phyloP scores from a whole-genome alignment of 1,140 invertebrate species.

The Meteorus sp. region DNA sequence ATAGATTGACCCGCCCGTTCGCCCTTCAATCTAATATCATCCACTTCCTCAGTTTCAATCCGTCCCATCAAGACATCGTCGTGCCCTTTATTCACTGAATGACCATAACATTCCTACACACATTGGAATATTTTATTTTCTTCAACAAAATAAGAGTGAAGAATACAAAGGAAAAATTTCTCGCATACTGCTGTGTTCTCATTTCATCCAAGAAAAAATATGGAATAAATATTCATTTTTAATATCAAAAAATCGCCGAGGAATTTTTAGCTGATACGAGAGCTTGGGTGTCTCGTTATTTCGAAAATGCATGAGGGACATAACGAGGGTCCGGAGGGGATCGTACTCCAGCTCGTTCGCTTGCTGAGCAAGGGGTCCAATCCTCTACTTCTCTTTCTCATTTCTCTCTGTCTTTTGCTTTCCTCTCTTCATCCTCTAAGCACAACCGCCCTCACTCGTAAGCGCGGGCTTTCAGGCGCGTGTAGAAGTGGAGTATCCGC shows the following conservation, averaged over 20 bases:
- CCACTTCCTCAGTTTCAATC: background rate
- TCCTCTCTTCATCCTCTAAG: constrained; percentile 2
- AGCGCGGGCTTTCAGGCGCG: constrained; percentile 15
- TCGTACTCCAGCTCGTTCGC: constrained; percentile 2
- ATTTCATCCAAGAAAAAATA: constrained; percentile 18
- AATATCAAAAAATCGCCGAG: no score
- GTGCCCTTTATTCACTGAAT: no score
- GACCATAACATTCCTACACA: no score
- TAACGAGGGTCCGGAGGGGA: constrained; percentile 9
- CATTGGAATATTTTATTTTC: no score
- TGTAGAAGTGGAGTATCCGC: constrained; percentile 11
- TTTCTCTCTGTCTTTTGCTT: no score
- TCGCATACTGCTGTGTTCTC: constrained; percentile 16
- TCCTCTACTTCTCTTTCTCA: no score
- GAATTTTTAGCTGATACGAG: constrained; percentile 17
- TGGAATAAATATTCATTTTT: no score
- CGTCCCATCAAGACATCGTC: no score
- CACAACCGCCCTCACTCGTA: background rate
- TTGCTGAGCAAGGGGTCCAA: constrained; percentile 32
- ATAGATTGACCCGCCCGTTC: constrained; percentile 38
- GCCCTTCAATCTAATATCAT: constrained; percentile 27
- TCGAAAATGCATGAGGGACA: constrained; percentile 12
- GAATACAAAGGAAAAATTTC: no score
- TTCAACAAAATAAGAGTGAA: no score
- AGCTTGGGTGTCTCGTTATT: constrained; percentile 22